Percentiles rank a stretch among this genome's conserved stretches.
phyloP scores from a whole-genome alignment of 2,888 invertebrate genomes.

The Drosophila nigritarsus region DNA sequence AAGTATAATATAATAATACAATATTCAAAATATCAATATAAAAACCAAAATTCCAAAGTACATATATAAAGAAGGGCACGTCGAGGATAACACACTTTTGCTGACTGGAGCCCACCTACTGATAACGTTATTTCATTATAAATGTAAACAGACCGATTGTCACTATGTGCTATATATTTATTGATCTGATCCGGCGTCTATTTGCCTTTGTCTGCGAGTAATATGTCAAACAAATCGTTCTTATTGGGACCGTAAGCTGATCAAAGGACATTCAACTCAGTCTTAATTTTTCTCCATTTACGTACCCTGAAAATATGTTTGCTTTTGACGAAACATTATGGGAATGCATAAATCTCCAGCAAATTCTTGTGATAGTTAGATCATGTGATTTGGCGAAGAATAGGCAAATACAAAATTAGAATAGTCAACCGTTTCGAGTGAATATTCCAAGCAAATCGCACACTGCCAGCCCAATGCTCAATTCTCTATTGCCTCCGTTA shows the following conservation, averaged over 20 bases:
- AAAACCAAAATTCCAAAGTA: not conserved
- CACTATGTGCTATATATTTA: not conserved
- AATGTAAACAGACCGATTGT: not conserved
- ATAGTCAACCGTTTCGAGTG: constrained; percentile 34
- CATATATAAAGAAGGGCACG: not conserved
- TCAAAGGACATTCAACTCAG: not conserved
- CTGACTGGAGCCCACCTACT: not conserved
- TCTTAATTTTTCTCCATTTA: not conserved
- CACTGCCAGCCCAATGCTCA: constrained; percentile 10
- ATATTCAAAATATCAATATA: not conserved
- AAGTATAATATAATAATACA: not conserved
- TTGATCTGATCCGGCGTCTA: not conserved
- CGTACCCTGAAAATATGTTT: not conserved
- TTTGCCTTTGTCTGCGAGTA: not conserved
- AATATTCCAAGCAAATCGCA: constrained; percentile 13
- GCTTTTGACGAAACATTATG: not conserved
- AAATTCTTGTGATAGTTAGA: constrained; percentile 69
- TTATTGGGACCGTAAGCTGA: not conserved
- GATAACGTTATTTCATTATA: not conserved
- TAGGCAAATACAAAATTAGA: constrained; percentile 43
- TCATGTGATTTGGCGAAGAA: constrained; percentile 32
- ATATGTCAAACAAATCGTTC: not conserved
- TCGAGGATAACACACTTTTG: too few species aligned
- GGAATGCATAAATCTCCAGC: constrained; percentile 42
- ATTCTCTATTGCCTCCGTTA: constrained; percentile 4